Evolutionary conservation across 2,888 invertebrate genomes (phyloP), one percentile per base, ranked within the genome.

Genomic region (Rugalucina vietnamica): DNA sequence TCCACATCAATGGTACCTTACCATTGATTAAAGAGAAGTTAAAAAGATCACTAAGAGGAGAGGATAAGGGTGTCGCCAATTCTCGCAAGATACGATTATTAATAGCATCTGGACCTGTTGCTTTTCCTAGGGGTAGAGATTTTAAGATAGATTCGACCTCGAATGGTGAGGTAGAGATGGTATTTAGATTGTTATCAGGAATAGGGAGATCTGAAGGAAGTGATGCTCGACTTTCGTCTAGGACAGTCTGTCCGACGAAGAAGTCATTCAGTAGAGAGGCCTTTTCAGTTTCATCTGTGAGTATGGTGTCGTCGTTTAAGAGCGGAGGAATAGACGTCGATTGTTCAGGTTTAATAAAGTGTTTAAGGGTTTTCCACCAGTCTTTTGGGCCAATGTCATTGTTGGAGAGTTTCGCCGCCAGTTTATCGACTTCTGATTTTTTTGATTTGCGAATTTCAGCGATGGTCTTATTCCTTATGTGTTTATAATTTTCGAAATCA

Each of bases 1-100:
- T 79, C 79, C 79, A 83, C 5, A 5, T 24, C 18, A 8, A 21
- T 8, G 79, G 79, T 14, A 79, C 49, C 57, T 71, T 65, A 24
- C 76, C n/a, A 10, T 49, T 29, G 32, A 27, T 18, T 43, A 83
- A 32, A 32, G 32, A 75, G n/a, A 27, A 70, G 32, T 75, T 83
- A 29, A 79, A 82, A 32, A 82, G 75, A 18, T 73, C 39, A 78
- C 70, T 73, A n/a, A 82, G 78, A 8, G 78, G 78, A 14, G 27
- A 37, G 18, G 71, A 34, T 39, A 71, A 27, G 34, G 60, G 39
- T 27, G 65, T n/a, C 57, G 29, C 27, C 21, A 36, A 54, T 81
- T 54, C 65, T 60, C 69, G 5, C n/a, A 49, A 50, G 34, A 36
- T 34, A 24, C 60, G 37, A 37, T 70, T 73, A 57, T 73, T 54